Conservation (phyloP, 2,888 invertebrate species). For the Eupeodes luniger region DNA sequence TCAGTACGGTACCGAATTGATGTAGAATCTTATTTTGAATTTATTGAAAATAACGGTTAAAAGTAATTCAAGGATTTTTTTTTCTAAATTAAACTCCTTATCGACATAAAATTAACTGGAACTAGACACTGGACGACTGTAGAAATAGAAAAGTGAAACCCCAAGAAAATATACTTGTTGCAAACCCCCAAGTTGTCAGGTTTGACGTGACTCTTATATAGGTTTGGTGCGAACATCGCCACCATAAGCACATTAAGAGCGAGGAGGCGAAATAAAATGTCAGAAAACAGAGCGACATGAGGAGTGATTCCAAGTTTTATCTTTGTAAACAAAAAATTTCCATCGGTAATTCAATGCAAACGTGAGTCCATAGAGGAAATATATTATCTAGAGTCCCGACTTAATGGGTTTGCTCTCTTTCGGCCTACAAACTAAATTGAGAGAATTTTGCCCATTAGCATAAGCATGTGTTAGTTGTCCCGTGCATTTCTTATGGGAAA, state of each 20-base stretch:
- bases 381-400: too few relatives aligned
- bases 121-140: neutral
- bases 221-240: neutral
- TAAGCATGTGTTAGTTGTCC: too few relatives aligned
- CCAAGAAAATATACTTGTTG: slow-evolving; percentile 60
- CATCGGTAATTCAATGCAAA: too few relatives aligned
- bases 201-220: neutral
- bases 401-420: too few relatives aligned
- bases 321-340: too few relatives aligned
- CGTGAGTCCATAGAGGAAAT: too few relatives aligned
- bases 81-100: slow-evolving; percentile 25
- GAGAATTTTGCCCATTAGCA: too few relatives aligned
- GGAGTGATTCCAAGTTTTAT: neutral
- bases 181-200: slow-evolving; percentile 32
- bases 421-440: too few relatives aligned
- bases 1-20: neutral
- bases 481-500: too few relatives aligned
- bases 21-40: neutral
- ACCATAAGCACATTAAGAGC: neutral
- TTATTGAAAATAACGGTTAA: neutral
- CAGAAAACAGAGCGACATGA: neutral
- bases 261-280: slow-evolving; percentile 13
- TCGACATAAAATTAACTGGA: slow-evolving; percentile 21
- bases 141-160: slow-evolving; percentile 6
- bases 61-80: neutral